Conservation (phyloP, 2,888 invertebrate species). For the Macrosoma leucophasiata region DNA sequence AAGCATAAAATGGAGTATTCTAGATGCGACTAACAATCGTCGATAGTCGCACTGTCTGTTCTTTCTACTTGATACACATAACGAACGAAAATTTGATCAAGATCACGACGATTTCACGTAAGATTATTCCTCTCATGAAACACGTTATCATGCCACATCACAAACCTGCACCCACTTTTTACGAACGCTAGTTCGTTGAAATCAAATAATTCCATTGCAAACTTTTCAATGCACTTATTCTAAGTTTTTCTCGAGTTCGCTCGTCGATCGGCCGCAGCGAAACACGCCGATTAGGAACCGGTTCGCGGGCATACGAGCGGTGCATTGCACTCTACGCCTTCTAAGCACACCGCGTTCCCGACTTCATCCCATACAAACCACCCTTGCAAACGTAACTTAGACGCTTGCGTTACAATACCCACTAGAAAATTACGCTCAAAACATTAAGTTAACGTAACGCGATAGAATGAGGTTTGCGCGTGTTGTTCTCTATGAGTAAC, state of each 20-base stretch:
- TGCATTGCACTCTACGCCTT: constrained; percentile 51
- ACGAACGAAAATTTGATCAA: not conserved
- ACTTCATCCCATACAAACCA: constrained; percentile 28
- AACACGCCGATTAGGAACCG: constrained; percentile 64
- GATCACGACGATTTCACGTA: no score
- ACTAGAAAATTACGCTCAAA: no score
- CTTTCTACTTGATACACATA: not conserved
- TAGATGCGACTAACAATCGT: no score
- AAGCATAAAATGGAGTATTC: no score
- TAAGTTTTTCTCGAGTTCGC: constrained; percentile 57
- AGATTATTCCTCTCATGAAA: no score
- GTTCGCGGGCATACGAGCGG: constrained; percentile 45
- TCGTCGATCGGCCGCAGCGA: constrained; percentile 48
- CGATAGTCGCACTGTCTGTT: not conserved
- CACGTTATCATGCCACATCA: no score
- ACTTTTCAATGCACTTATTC: constrained; percentile 48
- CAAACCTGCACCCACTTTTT: no score
- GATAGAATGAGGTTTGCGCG: constrained; percentile 32
- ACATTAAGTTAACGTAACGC: constrained; percentile 35
- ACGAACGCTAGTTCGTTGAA: no score
- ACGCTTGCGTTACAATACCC: constrained; percentile 33
- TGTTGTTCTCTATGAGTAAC: constrained; percentile 25
- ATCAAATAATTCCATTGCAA: no score
- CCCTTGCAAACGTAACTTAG: constrained; percentile 35
- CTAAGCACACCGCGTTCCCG: constrained; percentile 39